phyloP scores from a whole-genome alignment of 2,113 vertebrate species.

The Rhagologus leucostigma region DNA sequence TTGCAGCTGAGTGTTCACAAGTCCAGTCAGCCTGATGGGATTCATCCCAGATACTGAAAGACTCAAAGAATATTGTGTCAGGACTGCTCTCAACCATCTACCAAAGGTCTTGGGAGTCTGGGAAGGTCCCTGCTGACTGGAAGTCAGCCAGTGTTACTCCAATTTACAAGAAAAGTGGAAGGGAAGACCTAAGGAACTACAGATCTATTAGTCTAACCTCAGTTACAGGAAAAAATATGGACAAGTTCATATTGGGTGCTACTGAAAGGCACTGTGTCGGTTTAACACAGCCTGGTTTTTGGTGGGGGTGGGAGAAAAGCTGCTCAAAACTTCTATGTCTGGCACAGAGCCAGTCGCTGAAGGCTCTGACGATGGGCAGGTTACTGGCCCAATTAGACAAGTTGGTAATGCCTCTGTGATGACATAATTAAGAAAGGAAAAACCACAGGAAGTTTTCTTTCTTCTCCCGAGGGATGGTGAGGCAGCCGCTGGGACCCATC shows the following conservation, averaged over 20 bases:
- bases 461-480: too few relatives aligned
- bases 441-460: too few relatives aligned
- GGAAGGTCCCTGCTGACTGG: not conserved
- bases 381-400: too few relatives aligned
- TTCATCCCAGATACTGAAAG: not conserved
- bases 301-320: too few relatives aligned
- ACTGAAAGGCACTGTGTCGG: not conserved
- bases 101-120: not conserved
- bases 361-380: too few relatives aligned
- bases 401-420: too few relatives aligned
- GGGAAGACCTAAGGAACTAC: not conserved
- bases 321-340: too few relatives aligned
- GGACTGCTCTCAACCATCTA: not conserved
- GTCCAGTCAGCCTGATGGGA: not conserved
- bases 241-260: not conserved
- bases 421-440: too few relatives aligned
- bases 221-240: not conserved
- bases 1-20: not conserved
- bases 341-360: too few relatives aligned
- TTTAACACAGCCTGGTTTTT: too few relatives aligned
- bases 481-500: too few relatives aligned
- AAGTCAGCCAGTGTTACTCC: not conserved
- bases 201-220: not conserved
- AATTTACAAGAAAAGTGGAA: not conserved
- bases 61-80: not conserved